phyloP scores from a whole-genome alignment of 2,113 vertebrate species.

The Motacilla alba region DNA sequence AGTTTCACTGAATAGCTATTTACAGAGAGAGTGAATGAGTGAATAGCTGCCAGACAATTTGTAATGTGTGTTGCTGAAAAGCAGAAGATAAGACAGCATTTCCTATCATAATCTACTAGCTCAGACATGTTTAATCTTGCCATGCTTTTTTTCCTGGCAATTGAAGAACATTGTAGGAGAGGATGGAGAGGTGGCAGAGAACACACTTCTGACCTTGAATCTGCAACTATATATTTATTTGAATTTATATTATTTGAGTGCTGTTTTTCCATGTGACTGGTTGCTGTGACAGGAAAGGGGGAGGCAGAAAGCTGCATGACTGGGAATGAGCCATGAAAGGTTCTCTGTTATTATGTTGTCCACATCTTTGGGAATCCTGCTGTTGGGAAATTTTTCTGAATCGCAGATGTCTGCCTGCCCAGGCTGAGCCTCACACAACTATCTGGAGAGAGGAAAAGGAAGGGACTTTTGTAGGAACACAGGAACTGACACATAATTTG shows the following conservation, averaged over 20 bases:
- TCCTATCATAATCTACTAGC: constrained; percentile 35
- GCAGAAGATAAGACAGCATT: constrained; percentile 34
- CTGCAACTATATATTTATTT: background rate
- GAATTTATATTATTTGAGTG: background rate
- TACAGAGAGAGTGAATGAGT: constrained; percentile 18
- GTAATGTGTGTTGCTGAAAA: constrained; percentile 45
- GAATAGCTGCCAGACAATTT: constrained; percentile 52
- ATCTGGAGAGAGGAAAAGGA: background rate
- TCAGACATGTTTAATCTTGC: constrained; percentile 6
- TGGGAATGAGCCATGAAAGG: background rate
- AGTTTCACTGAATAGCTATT: constrained; percentile 31
- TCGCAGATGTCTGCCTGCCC: background rate
- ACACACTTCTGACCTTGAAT: constrained; percentile 15
- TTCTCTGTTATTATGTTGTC: background rate
- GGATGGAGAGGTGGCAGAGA: background rate
- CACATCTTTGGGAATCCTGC: background rate
- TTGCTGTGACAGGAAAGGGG: background rate
- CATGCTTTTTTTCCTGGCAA: background rate
- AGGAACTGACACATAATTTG: background rate
- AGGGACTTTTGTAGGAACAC: background rate
- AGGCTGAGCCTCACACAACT: background rate
- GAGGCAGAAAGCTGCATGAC: background rate
- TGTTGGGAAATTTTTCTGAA: background rate
- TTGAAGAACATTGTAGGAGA: background rate
- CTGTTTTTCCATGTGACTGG: background rate